Percentiles rank a stretch among this genome's conserved stretches.
Evolutionary conservation across 2,113 vertebrate genomes (phyloP).

Genomic region (Heterotis niloticus): DNA sequence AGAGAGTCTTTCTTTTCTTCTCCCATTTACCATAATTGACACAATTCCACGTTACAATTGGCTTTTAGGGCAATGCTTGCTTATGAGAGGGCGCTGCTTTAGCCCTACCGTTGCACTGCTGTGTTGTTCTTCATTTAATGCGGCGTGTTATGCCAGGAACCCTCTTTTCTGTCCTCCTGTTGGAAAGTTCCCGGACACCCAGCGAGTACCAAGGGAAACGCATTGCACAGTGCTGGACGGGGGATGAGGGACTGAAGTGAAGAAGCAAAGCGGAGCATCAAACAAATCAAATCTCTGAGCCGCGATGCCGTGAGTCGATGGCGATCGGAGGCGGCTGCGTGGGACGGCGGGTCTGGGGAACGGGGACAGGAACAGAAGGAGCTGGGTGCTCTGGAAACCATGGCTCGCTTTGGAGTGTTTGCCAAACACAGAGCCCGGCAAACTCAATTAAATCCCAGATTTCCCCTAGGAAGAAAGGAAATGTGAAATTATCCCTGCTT

Average conservation of each 20-base stretch:
- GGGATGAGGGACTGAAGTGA: background rate
- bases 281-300: background rate
- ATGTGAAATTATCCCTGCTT: constrained; percentile 65
- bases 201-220: background rate
- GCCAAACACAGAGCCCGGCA: constrained; percentile 58
- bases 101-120: background rate
- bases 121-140: background rate
- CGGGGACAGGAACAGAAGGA: constrained; percentile 36
- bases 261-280: background rate
- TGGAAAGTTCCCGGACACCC: background rate
- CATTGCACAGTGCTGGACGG: background rate
- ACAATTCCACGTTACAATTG: background rate
- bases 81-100: background rate
- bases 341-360: background rate
- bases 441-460: constrained; percentile 66
- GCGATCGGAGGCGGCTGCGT: background rate
- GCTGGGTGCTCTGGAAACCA: constrained; percentile 39
- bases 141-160: background rate
- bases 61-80: background rate
- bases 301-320: background rate
- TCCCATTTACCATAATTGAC: constrained; percentile 2
- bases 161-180: background rate
- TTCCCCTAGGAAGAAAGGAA: constrained; percentile 59
- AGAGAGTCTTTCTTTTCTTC: background rate
- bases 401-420: constrained; percentile 52